Percentiles rank a stretch among this genome's conserved stretches.
These are phyloP conservation scores for Prionchulus punctatus DNA, from an alignment of 2,888 invertebrate genomes.

Conservation along the genomic window DNA sequence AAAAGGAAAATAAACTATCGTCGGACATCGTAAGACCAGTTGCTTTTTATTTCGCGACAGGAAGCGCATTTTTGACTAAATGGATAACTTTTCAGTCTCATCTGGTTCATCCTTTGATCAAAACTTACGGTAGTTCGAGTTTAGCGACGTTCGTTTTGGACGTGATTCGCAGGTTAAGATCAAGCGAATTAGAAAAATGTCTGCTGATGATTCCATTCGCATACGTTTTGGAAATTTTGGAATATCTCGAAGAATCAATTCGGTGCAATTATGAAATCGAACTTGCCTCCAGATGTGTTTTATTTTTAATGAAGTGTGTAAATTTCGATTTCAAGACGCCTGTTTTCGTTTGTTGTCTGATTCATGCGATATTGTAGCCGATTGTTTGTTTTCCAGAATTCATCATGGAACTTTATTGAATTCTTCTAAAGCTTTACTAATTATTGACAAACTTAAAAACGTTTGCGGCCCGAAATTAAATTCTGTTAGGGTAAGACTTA, in stretches of 20 bases:
- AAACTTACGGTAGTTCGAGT: conserved; percentile 54
- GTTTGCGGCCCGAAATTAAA: background rate
- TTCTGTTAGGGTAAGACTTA: conserved; percentile 1
- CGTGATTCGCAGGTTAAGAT: conserved; percentile 57
- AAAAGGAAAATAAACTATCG: conserved; percentile 42
- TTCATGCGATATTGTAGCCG: too few species aligned
- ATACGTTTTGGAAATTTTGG: conserved; percentile 58
- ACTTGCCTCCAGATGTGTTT: conserved; percentile 53
- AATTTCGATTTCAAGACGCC: background rate
- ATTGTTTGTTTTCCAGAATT: background rate
- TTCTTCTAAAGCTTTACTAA: background rate
- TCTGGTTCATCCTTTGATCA: conserved; percentile 59
- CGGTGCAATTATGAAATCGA: conserved; percentile 54
- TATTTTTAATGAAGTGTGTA: conserved; percentile 43
- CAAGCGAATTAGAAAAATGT: conserved; percentile 79
- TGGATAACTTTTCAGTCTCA: conserved; percentile 9
- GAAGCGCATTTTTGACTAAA: conserved; percentile 14
- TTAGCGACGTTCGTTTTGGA: conserved; percentile 63
- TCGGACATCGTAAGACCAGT: background rate
- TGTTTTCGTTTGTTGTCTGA: background rate
- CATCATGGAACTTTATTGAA: conserved; percentile 2
- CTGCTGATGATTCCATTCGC: conserved; percentile 67
- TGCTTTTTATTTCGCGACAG: background rate
- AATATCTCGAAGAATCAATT: conserved; percentile 52
- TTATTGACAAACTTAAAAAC: conserved; percentile 8